Evolutionary conservation across 2,797 vertebrate genomes (phyloP), one percentile per base, ranked within the genome.

Genomic region (Lacerta bilineata): DNA sequence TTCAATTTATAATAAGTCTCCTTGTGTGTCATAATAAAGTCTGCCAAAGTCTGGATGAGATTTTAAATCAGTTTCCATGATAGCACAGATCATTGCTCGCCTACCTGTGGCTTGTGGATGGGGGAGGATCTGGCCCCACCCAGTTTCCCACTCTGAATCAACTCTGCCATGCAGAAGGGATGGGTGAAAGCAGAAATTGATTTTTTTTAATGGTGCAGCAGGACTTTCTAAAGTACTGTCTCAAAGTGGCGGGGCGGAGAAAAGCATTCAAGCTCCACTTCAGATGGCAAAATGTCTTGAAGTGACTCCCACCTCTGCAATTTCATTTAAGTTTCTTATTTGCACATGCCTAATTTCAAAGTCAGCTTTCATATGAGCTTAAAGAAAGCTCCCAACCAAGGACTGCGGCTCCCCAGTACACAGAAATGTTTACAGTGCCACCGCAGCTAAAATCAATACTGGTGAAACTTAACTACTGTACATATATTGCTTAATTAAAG

Each of bases 401-500:
- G 77, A 5, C 61, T 41, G 55, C 64, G 23, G 43, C 7, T 82
- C 10, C 33, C n/a, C 41, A 72, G 29, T 43, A 17, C 25, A 80
- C 33, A 64, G 6, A 68, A 15, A 82, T 85, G 78, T 86, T 76
- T 41, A 81, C 59, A 36, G 20, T 82, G 43, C 33, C 46, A 11
- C 41, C 82, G 25, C 11, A 76, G n/a, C 78, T 76, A 82, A 74
- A 89, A 77, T 82, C 79, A 82, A 43, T 76, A 61, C 0, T 25
- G 43, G 18, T 89, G 41, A 85, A 81, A n/a, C 59, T 55, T 89
- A 81, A 86, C 33, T 80, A 77, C 59, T 41, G 59, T 68, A 82
- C 72, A 71, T 77, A 82, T 39, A 71, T 27, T 59, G 88, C 46
- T 82, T 86, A 86, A 82, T 86, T 82, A 68, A 86, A 86, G 10